phyloP scores from a whole-genome alignment of 2,888 invertebrate species.

The Acanthopleura granulata region DNA sequence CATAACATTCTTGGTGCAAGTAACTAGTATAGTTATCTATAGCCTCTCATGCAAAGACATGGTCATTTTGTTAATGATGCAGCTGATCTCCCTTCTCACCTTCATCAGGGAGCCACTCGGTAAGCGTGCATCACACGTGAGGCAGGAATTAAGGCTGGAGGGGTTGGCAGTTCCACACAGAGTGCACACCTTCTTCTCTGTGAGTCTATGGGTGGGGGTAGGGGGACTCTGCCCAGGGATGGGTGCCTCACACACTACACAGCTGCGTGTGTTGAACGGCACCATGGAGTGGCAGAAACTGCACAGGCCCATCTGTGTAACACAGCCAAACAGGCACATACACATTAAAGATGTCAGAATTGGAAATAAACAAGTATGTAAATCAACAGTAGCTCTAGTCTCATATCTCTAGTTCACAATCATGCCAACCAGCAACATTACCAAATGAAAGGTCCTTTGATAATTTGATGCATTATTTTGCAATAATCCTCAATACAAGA shows the following conservation, averaged over 20 bases:
- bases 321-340: background rate
- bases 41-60: too few species aligned
- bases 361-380: background rate
- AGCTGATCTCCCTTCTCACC: background rate
- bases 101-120: conserved; percentile 25
- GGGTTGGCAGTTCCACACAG: conserved; percentile 62
- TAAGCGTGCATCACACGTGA: conserved; percentile 52
- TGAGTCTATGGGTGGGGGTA: conserved; percentile 42
- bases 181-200: conserved; percentile 47
- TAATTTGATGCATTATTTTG: too few species aligned
- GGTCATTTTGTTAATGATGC: too few species aligned
- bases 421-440: too few species aligned
- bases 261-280: conserved; percentile 64
- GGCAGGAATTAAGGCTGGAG: conserved; percentile 44
- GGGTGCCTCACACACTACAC: conserved; percentile 67
- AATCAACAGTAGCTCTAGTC: background rate
- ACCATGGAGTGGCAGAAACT: conserved; percentile 65
- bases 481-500: too few species aligned
- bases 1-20: too few species aligned
- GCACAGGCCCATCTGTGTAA: conserved; percentile 65
- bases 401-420: background rate
- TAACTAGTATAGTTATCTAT: too few species aligned
- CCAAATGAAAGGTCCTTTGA: too few species aligned
- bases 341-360: background rate
- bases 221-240: conserved; percentile 61